phyloP scores from a whole-genome alignment of 2,113 vertebrate species.

The Centrocercus urophasianus region DNA sequence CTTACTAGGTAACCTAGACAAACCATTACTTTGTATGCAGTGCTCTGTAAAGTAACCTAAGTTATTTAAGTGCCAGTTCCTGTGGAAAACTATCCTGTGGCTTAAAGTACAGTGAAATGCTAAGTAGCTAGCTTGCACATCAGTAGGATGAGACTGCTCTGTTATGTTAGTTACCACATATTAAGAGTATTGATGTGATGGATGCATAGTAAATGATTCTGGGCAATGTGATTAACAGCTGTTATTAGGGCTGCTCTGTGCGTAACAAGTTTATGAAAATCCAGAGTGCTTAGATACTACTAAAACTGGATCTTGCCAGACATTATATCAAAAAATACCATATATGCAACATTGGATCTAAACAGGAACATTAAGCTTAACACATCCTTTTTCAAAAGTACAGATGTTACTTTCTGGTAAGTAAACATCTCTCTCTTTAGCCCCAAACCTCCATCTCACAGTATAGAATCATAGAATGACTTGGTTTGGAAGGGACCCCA shows the following conservation, averaged over 20 bases:
- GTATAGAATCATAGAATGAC: too few species aligned
- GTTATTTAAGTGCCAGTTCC: background rate
- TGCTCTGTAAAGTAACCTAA: background rate
- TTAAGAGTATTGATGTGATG: background rate
- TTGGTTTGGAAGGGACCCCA: too few species aligned
- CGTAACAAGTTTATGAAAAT: background rate
- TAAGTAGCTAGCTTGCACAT: background rate
- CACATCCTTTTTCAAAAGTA: background rate
- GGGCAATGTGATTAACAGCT: background rate
- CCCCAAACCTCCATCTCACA: background rate
- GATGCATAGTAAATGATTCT: background rate
- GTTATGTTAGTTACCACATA: background rate
- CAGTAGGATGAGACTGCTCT: background rate
- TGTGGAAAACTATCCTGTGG: background rate
- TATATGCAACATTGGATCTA: background rate
- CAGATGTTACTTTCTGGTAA: background rate
- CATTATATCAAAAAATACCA: background rate
- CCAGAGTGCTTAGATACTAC: background rate
- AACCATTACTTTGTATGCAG: background rate
- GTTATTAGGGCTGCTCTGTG: background rate
- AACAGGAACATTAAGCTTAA: background rate
- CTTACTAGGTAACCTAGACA: background rate
- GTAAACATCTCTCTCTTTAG: background rate
- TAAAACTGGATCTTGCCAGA: background rate
- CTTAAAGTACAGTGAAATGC: background rate